Conservation (phyloP, 2,888 invertebrate species). For the Tinea trinotella region DNA sequence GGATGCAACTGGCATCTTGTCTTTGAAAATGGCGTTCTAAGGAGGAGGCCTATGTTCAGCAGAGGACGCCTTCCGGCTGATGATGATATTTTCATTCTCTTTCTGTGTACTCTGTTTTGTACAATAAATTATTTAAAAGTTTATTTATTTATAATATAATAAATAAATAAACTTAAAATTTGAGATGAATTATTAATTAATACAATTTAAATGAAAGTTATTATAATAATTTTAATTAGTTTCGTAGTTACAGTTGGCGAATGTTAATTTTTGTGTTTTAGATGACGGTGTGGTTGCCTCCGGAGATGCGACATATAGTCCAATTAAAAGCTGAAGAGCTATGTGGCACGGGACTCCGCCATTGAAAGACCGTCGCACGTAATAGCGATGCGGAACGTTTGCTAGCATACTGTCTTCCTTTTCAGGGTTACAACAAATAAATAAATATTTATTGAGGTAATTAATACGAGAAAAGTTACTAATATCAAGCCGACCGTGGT, state of each 20-base stretch:
- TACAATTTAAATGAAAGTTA: neutral
- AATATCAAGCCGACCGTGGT: no score
- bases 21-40: no score
- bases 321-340: conserved; percentile 47
- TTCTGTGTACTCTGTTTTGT: no score
- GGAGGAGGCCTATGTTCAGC: no score
- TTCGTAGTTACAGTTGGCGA: neutral
- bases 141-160: no score
- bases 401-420: conserved; percentile 2
- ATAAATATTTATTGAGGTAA: no score
- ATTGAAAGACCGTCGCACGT: conserved; percentile 36
- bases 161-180: no score
- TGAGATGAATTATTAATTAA: neutral
- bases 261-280: conserved; percentile 8
- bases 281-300: neutral
- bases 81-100: no score
- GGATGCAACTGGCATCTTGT: no score
- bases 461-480: no score
- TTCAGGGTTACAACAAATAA: conserved; percentile 13
- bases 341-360: conserved; percentile 25
- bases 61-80: no score
- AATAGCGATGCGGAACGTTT: conserved; percentile 10
- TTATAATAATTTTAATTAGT: conserved; percentile 13
- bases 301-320: conserved; percentile 25
- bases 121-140: no score